Conservation (phyloP, 2,797 vertebrate species). For the Gymnothorax reevesii region DNA sequence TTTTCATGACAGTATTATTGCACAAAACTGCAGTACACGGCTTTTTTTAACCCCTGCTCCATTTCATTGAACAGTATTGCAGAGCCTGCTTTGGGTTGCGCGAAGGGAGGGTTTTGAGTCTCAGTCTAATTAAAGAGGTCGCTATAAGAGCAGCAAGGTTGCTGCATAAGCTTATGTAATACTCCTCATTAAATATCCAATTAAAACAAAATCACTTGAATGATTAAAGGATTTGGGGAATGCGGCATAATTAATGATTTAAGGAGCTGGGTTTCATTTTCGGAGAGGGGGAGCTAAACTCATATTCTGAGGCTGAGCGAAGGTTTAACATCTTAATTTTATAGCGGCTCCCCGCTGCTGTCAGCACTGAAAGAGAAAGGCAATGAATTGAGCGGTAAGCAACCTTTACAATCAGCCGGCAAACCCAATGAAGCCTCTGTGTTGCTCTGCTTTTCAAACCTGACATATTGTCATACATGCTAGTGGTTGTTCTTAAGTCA, state of each 20-base stretch:
- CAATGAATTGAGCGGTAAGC: neutral
- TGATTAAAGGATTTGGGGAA: neutral
- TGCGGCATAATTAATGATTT: neutral
- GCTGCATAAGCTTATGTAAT: constrained; percentile 2
- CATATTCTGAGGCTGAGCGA: neutral
- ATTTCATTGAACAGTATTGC: constrained; percentile 4
- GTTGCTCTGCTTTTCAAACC: neutral
- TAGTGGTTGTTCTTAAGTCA: neutral
- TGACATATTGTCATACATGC: neutral
- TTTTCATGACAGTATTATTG: neutral
- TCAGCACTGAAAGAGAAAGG: neutral
- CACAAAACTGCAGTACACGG: neutral
- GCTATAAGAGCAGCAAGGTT: neutral
- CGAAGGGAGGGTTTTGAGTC: neutral
- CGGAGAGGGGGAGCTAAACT: neutral
- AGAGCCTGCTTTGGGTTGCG: neutral
- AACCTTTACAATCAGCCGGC: neutral
- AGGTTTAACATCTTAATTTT: neutral
- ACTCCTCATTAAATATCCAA: constrained; percentile 6
- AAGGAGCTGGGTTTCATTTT: constrained; percentile 5
- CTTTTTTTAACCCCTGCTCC: neutral
- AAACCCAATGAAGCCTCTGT: neutral
- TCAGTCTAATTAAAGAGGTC: constrained; percentile 4
- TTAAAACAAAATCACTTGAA: neutral
- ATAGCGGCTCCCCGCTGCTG: neutral